These are phyloP conservation scores for Kryphioiulus occultus DNA, from an alignment of 2,888 invertebrate genomes.

Conservation along the genomic window DNA sequence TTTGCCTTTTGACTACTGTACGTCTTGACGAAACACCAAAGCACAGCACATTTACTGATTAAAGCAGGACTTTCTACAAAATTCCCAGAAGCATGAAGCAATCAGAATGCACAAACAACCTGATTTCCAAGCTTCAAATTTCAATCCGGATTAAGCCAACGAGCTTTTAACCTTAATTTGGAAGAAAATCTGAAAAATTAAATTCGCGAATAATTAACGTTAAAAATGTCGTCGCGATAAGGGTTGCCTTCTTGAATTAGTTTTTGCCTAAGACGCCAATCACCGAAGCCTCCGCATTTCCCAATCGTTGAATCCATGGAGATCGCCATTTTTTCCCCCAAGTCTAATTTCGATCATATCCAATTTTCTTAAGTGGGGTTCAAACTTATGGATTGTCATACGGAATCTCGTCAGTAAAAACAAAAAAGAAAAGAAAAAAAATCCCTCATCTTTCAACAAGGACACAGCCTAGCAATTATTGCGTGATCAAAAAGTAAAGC, in stretches of 20 bases:
- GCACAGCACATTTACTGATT: background rate
- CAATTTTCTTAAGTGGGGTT: constrained; percentile 29
- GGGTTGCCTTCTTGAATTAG: background rate
- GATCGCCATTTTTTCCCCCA: background rate
- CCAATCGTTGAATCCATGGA: background rate
- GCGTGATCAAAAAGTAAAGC: constrained; percentile 31
- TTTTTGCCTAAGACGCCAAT: background rate
- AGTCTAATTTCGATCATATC: constrained; percentile 14
- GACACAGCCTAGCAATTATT: constrained; percentile 20
- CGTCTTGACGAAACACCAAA: background rate
- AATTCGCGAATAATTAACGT: background rate
- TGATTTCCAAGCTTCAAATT: background rate
- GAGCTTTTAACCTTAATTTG: background rate
- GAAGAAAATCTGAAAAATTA: background rate
- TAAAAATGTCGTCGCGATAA: background rate
- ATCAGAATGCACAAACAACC: no score
- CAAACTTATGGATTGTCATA: constrained; percentile 8
- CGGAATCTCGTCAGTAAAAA: background rate
- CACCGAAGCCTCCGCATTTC: background rate
- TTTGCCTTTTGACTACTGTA: background rate
- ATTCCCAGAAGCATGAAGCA: no score
- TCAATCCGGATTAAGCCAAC: background rate
- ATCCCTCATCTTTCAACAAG: background rate
- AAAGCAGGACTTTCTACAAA: no score
- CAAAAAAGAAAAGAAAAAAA: background rate